Percentiles rank a stretch among this genome's conserved stretches.
Evolutionary conservation across 2,113 vertebrate species (phyloP).

Genomic region (Tetrax tetrax): DNA sequence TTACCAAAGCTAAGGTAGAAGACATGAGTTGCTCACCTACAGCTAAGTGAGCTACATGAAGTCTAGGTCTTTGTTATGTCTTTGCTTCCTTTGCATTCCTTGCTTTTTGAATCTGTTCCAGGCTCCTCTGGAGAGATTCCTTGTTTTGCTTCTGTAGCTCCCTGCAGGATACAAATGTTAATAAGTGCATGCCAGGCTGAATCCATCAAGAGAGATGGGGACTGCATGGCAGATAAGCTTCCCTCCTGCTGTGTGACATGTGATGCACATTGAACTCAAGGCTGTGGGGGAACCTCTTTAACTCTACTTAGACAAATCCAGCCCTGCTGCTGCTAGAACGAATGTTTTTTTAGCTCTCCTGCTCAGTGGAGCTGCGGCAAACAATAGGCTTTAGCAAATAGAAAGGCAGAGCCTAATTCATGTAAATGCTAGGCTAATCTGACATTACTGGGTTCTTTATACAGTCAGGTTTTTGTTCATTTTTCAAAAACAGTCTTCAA

Average conservation of each 20-base stretch:
- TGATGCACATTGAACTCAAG: not conserved
- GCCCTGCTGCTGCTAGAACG: not conserved
- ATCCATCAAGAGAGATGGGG: not conserved
- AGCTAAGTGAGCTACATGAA: not conserved
- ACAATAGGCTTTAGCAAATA: not conserved
- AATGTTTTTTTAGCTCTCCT: not conserved
- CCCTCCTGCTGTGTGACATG: constrained; percentile 9
- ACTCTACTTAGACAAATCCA: not conserved
- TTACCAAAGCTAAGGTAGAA: not conserved
- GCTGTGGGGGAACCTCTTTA: not conserved
- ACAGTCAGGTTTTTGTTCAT: not conserved
- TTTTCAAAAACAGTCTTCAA: not conserved
- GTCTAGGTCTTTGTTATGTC: not conserved
- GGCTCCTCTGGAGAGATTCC: not conserved
- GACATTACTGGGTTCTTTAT: not conserved
- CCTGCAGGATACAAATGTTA: constrained; percentile 26
- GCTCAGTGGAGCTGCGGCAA: not conserved
- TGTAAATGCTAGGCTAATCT: not conserved
- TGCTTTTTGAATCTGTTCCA: not conserved
- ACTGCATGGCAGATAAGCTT: not conserved
- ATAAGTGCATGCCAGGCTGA: not conserved
- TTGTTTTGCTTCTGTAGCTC: constrained; percentile 29
- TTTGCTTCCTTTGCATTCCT: not conserved
- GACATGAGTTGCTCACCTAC: not conserved
- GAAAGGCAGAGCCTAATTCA: not conserved